These are phyloP conservation scores for Timema podura DNA, from an alignment of 2,888 invertebrate species.

Conservation along the genomic window DNA sequence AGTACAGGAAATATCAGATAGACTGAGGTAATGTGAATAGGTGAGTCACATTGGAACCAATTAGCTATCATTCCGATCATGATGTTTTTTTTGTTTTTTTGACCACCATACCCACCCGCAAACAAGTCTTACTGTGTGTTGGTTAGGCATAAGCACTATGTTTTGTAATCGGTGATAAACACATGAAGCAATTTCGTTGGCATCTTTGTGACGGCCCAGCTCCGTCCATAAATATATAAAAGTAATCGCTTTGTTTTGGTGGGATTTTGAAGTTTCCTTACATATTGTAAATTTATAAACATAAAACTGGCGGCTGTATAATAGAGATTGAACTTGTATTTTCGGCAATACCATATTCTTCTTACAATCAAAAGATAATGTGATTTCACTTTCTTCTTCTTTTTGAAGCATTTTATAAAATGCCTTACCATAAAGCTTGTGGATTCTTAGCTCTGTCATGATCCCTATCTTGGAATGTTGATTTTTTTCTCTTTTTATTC, in stretches of 20 bases:
- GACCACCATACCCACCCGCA: neutral
- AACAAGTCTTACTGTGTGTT: no score
- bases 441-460: neutral
- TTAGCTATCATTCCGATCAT: neutral
- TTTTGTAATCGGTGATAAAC: neutral
- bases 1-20: neutral
- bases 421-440: no score
- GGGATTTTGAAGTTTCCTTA: no score
- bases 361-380: neutral
- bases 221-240: no score
- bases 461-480: no score
- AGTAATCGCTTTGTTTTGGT: no score
- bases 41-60: neutral
- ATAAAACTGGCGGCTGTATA: neutral
- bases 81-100: neutral
- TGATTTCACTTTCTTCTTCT: neutral
- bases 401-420: neutral
- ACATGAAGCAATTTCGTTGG: neutral
- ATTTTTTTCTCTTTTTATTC: no score
- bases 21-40: neutral
- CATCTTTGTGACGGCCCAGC: no score
- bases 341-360: neutral
- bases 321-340: neutral
- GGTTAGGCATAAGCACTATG: no score
- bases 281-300: no score